Conservation (phyloP, 2,113 vertebrate species). For the Laticauda colubrina region DNA sequence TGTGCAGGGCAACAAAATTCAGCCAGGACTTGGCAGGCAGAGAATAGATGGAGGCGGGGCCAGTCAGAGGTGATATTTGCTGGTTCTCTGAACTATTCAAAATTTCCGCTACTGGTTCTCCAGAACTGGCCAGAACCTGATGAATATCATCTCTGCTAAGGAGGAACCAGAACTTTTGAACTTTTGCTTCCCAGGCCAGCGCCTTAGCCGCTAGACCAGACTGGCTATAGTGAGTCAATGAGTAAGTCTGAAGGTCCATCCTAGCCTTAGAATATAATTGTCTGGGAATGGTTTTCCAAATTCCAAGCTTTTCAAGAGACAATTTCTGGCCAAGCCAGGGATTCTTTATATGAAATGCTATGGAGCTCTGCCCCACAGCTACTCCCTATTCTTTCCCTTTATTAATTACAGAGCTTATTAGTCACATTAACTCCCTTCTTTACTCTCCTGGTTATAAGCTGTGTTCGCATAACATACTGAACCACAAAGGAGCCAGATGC, state of each 20-base stretch:
- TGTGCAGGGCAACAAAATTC: too few relatives aligned
- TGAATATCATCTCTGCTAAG: too few relatives aligned
- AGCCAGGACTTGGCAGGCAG: too few relatives aligned
- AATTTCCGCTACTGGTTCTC: too few relatives aligned
- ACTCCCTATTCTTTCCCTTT: not conserved
- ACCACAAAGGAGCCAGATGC: not conserved
- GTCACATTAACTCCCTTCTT: not conserved
- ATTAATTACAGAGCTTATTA: not conserved
- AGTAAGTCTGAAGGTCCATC: not conserved
- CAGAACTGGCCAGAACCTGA: too few relatives aligned
- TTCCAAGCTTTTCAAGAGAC: not conserved
- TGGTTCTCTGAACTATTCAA: too few relatives aligned
- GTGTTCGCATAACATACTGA: not conserved
- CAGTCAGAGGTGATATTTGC: too few relatives aligned
- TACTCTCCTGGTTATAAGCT: not conserved
- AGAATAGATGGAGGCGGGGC: too few relatives aligned
- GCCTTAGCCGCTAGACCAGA: not conserved
- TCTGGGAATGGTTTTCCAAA: not conserved
- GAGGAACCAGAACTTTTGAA: not conserved
- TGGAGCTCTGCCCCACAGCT: not conserved
- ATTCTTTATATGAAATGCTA: not conserved
- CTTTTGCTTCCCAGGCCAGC: not conserved
- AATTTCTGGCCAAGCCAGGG: not conserved
- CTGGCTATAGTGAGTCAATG: not conserved
- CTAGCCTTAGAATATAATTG: not conserved